A percentile compares a stretch with the other conserved stretches of the same genome.
Conservation (phyloP, 2,113 vertebrate species). For the Lynx canadensis region DNA sequence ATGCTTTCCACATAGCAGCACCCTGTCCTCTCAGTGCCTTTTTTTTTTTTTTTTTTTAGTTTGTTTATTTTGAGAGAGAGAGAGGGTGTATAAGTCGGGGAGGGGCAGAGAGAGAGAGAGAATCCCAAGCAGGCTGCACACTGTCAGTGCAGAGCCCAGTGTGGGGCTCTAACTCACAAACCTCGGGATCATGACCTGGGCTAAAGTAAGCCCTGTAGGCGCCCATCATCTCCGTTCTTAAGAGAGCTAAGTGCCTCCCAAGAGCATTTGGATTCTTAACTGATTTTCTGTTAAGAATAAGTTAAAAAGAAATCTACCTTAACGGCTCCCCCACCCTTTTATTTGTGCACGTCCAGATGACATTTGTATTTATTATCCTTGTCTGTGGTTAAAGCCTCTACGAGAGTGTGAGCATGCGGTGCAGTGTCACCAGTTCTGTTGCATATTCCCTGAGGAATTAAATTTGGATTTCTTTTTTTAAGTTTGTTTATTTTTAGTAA, state of each 20-base stretch:
- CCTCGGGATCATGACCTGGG: too few relatives aligned
- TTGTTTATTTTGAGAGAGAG: too few relatives aligned
- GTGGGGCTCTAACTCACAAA: too few relatives aligned
- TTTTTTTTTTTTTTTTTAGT: too few relatives aligned
- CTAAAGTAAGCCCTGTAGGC: too few relatives aligned
- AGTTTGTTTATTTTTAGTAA: too few relatives aligned
- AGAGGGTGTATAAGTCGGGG: too few relatives aligned
- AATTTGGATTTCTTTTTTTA: neutral
- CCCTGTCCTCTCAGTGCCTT: neutral
- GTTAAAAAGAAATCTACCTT: neutral
- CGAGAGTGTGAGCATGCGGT: accelerated
- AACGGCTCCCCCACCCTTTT: too few relatives aligned
- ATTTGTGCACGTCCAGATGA: neutral
- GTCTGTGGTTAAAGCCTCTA: neutral
- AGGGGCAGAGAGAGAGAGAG: too few relatives aligned
- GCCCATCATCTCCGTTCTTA: neutral
- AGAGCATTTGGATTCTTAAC: neutral
- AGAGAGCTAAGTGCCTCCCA: neutral
- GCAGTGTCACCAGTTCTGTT: too few relatives aligned
- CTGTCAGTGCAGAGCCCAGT: too few relatives aligned
- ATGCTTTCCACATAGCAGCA: neutral
- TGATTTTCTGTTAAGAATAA: neutral
- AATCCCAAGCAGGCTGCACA: too few relatives aligned
- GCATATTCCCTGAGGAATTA: neutral
- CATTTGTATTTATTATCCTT: neutral